Conservation (phyloP, 2,113 vertebrate genomes). For the Dicaeum eximium region DNA sequence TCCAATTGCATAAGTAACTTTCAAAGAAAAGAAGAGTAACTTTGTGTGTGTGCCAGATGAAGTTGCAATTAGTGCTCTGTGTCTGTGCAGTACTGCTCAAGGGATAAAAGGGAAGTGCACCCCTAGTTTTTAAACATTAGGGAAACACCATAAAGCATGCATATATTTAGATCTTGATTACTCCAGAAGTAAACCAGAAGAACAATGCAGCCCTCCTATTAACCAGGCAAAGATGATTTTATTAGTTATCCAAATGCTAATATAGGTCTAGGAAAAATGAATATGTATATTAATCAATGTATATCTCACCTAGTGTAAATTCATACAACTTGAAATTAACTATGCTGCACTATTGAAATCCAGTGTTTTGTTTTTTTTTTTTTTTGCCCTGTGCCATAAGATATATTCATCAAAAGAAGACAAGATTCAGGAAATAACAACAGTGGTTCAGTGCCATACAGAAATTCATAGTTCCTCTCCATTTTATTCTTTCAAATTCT, state of each 20-base stretch:
- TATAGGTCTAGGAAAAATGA: not conserved
- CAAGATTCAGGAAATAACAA: not conserved
- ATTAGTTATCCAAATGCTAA: not conserved
- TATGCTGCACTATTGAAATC: not conserved
- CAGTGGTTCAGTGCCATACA: not conserved
- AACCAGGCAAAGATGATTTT: not conserved
- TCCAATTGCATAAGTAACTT: not conserved
- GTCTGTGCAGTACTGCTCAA: not conserved
- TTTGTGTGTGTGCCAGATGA: not conserved
- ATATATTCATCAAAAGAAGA: not conserved
- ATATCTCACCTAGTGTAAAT: not conserved
- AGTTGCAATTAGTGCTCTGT: not conserved
- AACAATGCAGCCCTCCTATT: not conserved
- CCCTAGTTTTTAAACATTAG: not conserved
- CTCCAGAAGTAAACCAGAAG: not conserved
- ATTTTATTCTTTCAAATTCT: not conserved
- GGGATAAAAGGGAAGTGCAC: not conserved
- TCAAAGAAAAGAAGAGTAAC: not conserved
- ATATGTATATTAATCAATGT: not conserved
- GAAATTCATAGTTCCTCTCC: not conserved
- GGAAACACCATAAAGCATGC: not conserved
- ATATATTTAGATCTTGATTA: not conserved
- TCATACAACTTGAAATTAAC: not conserved
- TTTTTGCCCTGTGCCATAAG: not conserved
- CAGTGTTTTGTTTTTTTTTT: not conserved